phyloP scores from a whole-genome alignment of 2,797 vertebrate species.

The Salarias fasciatus region DNA sequence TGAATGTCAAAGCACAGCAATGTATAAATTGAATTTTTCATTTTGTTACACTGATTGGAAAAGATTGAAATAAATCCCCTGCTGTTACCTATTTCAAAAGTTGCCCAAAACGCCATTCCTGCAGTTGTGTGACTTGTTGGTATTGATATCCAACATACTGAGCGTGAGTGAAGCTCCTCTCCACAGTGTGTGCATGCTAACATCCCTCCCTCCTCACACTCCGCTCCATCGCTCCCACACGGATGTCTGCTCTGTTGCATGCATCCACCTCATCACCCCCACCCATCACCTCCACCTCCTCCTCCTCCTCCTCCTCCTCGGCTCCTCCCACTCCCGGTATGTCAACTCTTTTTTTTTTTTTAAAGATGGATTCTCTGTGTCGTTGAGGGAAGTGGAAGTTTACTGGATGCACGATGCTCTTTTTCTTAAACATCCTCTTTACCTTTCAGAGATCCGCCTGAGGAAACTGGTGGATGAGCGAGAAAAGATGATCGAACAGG shows the following conservation, averaged over 20 bases:
- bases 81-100: conserved; percentile 30
- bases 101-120: conserved; percentile 11
- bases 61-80: conserved; percentile 50
- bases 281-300: conserved; percentile 59
- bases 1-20: neutral
- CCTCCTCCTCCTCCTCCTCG: conserved; percentile 79
- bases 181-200: conserved; percentile 90
- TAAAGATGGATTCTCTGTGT: conserved; percentile 18
- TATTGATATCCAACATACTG: too few species aligned
- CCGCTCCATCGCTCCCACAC: conserved; percentile 81
- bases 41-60: conserved; percentile 44
- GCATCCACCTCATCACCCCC: conserved; percentile 71
- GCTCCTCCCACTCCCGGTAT: conserved; percentile 84
- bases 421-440: conserved; percentile 11
- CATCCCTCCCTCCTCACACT: conserved; percentile 54
- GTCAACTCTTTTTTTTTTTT: conserved; percentile 70
- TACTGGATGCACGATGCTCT: neutral
- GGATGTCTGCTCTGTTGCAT: conserved; percentile 90
- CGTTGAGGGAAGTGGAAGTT: neutral
- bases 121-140: conserved; percentile 29
- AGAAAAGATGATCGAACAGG: conserved; percentile 93
- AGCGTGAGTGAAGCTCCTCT: conserved; percentile 63
- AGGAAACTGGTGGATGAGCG: conserved; percentile 92
- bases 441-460: conserved; percentile 89
- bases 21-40: conserved; percentile 19